phyloP scores from a whole-genome alignment of 1,140 invertebrate genomes.

The Drosophila lacertosa region DNA sequence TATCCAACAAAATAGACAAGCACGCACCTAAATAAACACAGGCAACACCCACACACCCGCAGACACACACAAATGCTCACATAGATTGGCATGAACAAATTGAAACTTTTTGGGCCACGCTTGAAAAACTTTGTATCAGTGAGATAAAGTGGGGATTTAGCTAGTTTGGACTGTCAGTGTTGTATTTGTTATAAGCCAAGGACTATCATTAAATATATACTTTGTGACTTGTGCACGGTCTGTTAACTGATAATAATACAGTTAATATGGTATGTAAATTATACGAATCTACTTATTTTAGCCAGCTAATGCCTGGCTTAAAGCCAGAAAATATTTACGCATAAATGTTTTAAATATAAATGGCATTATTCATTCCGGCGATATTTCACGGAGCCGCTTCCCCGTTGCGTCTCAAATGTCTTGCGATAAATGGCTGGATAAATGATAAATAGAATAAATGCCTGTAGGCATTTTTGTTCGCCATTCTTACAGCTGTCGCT shows the following conservation, averaged over 20 bases:
- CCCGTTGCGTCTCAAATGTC: conserved; percentile 59
- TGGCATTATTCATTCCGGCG: conserved; percentile 58
- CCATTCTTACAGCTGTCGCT: conserved; percentile 52
- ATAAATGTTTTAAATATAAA: conserved; percentile 75
- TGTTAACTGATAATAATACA: conserved; percentile 24
- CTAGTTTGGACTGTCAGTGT: conserved; percentile 49
- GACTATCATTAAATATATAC: conserved; percentile 12
- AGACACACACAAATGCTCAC: conserved; percentile 5
- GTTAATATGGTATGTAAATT: not conserved
- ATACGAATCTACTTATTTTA: conserved; percentile 46
- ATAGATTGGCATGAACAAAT: conserved; percentile 59
- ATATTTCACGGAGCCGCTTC: conserved; percentile 48
- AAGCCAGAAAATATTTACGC: conserved; percentile 58
- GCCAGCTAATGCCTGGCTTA: conserved; percentile 36
- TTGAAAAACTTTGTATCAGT: conserved; percentile 62
- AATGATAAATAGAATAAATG: conserved; percentile 81
- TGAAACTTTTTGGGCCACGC: conserved; percentile 75
- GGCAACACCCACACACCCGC: conserved; percentile 15
- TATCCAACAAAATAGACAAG: conserved; percentile 30
- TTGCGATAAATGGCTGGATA: conserved; percentile 64
- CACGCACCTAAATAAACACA: conserved; percentile 46
- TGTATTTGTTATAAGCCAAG: conserved; percentile 59
- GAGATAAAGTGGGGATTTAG: conserved; percentile 35
- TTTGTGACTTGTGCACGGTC: conserved; percentile 4
- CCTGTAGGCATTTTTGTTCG: conserved; percentile 58